Conservation (phyloP, 1,140 invertebrate species). For the Aphidius ervi region DNA sequence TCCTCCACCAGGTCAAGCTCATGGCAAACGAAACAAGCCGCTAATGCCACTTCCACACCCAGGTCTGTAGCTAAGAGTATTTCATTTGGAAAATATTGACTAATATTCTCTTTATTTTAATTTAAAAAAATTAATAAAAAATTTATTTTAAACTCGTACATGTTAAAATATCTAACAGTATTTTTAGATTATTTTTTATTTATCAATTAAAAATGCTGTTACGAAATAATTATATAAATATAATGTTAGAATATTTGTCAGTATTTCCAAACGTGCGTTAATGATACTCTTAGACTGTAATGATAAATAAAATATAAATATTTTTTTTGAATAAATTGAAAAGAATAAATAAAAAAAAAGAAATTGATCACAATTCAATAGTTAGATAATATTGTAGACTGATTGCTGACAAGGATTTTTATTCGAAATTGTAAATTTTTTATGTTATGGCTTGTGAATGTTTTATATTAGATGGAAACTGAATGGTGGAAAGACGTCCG, state of each 20-base stretch:
- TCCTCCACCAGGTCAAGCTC: slow-evolving; percentile 37
- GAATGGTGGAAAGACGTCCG: too few relatives aligned
- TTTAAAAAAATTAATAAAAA: too few relatives aligned
- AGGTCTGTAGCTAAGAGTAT: slow-evolving; percentile 55
- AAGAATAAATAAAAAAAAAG: neutral
- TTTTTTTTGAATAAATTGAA: slow-evolving; percentile 26
- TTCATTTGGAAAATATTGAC: slow-evolving; percentile 40
- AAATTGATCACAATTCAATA: neutral
- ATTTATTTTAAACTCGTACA: too few relatives aligned
- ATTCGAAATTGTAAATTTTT: neutral
- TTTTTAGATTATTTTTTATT: too few relatives aligned
- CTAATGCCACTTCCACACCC: slow-evolving; percentile 51
- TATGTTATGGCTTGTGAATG: too few relatives aligned
- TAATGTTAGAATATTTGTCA: slow-evolving; percentile 31
- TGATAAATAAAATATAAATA: slow-evolving; percentile 28
- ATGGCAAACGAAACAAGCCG: slow-evolving; percentile 49
- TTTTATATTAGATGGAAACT: too few relatives aligned
- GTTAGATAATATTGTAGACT: slow-evolving; percentile 10
- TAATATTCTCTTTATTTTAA: neutral
- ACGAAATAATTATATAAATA: neutral
- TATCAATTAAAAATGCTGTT: too few relatives aligned
- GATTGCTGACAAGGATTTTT: slow-evolving; percentile 10
- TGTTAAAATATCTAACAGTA: too few relatives aligned
- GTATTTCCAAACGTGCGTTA: slow-evolving; percentile 27
- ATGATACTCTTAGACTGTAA: slow-evolving; percentile 43